These are phyloP conservation scores for Lymantria dispar DNA, from an alignment of 2,888 invertebrate genomes.

Conservation along the genomic window DNA sequence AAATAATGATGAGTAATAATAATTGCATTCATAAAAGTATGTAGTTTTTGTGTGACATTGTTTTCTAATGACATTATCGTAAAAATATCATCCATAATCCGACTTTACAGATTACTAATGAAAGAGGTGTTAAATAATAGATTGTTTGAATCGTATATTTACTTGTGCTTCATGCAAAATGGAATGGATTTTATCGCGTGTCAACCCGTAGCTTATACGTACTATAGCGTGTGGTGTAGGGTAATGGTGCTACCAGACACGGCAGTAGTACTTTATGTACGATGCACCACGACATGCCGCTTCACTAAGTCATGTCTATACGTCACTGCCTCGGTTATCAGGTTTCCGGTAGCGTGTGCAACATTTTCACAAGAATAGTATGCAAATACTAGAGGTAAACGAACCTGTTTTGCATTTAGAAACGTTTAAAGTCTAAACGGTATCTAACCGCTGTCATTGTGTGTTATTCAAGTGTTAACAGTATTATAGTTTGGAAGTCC, in stretches of 20 bases:
- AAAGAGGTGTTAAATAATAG: conserved; percentile 36
- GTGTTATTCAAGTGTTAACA: conserved; percentile 9
- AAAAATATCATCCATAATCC: too few species aligned
- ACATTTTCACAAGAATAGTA: conserved; percentile 38
- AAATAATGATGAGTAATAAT: too few species aligned
- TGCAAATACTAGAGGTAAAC: conserved; percentile 29
- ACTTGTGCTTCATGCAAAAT: conserved; percentile 51
- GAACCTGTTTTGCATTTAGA: conserved; percentile 29
- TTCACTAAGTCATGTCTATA: conserved; percentile 46
- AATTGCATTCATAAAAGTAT: too few species aligned
- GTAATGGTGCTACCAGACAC: conserved; percentile 10
- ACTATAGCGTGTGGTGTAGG: conserved; percentile 12
- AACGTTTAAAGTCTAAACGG: conserved; percentile 17
- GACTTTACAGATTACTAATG: too few species aligned
- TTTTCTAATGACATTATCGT: too few species aligned
- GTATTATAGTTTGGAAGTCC: conserved; percentile 17
- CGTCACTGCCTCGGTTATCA: conserved; percentile 52
- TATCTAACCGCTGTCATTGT: conserved; percentile 4
- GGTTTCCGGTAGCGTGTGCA: conserved; percentile 55
- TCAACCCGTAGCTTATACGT: conserved; percentile 22
- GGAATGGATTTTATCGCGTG: conserved; percentile 46
- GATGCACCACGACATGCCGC: conserved; percentile 24
- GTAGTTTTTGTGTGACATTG: too few species aligned
- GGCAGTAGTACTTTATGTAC: conserved; percentile 15
- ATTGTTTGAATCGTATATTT: conserved; percentile 41